Percentiles rank a stretch among this genome's conserved stretches.
Evolutionary conservation across 2,888 invertebrate species (phyloP).

Genomic region (Falcaria lacertinaria): DNA sequence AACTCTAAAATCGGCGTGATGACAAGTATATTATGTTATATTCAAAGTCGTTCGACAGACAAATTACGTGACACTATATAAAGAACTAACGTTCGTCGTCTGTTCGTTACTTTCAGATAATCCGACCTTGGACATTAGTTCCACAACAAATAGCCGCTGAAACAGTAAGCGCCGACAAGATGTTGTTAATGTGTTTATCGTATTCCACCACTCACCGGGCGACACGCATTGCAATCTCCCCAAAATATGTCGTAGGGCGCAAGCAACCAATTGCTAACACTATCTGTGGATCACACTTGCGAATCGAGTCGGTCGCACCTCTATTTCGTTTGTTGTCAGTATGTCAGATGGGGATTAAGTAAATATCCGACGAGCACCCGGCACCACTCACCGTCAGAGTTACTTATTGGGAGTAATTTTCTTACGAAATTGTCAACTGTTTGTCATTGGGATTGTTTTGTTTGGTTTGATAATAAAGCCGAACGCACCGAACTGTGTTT

Average conservation of each 20-base stretch:
- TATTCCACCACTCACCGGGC: conserved; percentile 68
- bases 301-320: conserved; percentile 38
- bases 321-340: conserved; percentile 24
- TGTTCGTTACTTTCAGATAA: conserved; percentile 78
- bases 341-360: conserved; percentile 19
- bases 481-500: conserved; percentile 77
- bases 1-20: too few species aligned
- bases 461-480: conserved; percentile 70
- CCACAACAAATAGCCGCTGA: conserved; percentile 73
- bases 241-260: conserved; percentile 38
- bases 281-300: conserved; percentile 48
- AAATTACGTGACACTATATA: conserved; percentile 45
- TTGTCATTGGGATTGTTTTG: conserved; percentile 51
- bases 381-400: conserved; percentile 53
- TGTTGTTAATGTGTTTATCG: conserved; percentile 75
- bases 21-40: too few species aligned
- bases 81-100: conserved; percentile 67
- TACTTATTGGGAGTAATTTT: conserved; percentile 47
- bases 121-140: conserved; percentile 77
- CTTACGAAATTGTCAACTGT: conserved; percentile 58
- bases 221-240: conserved; percentile 46
- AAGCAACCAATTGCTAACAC: conserved; percentile 27
- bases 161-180: conserved; percentile 75
- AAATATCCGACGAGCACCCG: conserved; percentile 47
- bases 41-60: conserved; percentile 1